Base-by-base conservation (phyloP, 2,888 invertebrate species). In the Drosophila cognata region DNA sequence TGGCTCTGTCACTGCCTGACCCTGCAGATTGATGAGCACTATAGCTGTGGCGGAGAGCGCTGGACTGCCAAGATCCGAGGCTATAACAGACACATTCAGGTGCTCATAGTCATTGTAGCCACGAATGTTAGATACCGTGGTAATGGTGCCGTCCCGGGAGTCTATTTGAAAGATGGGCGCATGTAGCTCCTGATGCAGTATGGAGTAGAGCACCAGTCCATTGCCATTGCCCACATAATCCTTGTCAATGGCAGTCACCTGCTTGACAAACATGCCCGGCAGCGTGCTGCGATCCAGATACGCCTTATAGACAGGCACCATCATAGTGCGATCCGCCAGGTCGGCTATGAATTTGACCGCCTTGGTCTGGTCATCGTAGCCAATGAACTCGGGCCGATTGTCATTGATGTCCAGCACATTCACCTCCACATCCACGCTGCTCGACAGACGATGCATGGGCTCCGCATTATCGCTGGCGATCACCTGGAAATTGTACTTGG, bases 201-300 rank as follows among this genome's bases (percentile, higher is more conserved):
- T 94, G 81, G 96, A 96, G 80, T 96, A 98, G 0, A 97, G 93
- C 4, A 98, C 95, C 51, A 97, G 93, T 0, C 97, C 97, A 89
- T 98, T 98, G n/a, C 97, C 97, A 89, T 97, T 97, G 2, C 97
- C 96, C 51, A 95, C 93, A 81, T 97, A 97, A 91, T 98, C 98
- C 18, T 96, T 95, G 92, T 98, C 98, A 77, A 97, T 97, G 0
- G 98, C 98, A 73, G 95, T 95, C 2, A 98, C 95, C 92, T 95
- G 95, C 0, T 96, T 95, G 0, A 98, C 96, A 52, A 95, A 94
- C 46, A 96, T 95, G 13, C 97, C 97, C 0, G 96, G 94, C 5
- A 96, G 95, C 18, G 95, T 95, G 90, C 97, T 96, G 91, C 97
- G 96, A 75, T 95, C 95, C 25, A 97, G 93, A 16, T 95, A 95